A percentile compares a stretch with the other conserved stretches of the same genome.
Evolutionary conservation across 2,113 vertebrate species (phyloP).

Genomic region (Camelus bactrianus): DNA sequence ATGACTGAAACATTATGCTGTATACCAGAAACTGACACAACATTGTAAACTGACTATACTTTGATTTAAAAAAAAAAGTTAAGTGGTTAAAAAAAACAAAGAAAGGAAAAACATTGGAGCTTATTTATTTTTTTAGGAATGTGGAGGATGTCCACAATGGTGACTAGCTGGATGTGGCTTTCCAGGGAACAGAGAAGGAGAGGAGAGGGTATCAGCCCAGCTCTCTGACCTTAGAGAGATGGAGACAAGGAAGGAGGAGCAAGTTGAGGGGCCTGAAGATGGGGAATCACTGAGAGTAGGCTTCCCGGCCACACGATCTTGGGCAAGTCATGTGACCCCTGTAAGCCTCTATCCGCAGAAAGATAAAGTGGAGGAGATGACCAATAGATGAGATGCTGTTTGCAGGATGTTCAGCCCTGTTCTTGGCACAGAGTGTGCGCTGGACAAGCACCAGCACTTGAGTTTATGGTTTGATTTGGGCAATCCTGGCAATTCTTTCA

Average conservation of each 20-base stretch:
- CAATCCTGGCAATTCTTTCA: not conserved
- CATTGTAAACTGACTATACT: too few relatives aligned
- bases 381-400: not conserved
- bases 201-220: not conserved
- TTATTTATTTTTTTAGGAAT: not conserved
- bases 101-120: not conserved
- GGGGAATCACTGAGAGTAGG: not conserved
- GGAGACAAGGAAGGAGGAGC: not conserved
- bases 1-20: too few relatives aligned
- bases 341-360: not conserved
- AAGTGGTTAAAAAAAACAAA: too few relatives aligned
- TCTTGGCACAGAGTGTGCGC: not conserved
- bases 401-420: not conserved
- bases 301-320: not conserved
- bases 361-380: not conserved
- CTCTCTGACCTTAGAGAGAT: not conserved
- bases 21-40: too few relatives aligned
- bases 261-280: not conserved
- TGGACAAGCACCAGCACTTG: not conserved
- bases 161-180: not conserved
- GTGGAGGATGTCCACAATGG: not conserved
- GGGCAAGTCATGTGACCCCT: fast-evolving
- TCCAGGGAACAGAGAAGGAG: not conserved
- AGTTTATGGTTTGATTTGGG: not conserved
- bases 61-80: too few relatives aligned